Base-by-base conservation (phyloP, 1,140 invertebrate species). In the Oryctes rhinoceros region DNA sequence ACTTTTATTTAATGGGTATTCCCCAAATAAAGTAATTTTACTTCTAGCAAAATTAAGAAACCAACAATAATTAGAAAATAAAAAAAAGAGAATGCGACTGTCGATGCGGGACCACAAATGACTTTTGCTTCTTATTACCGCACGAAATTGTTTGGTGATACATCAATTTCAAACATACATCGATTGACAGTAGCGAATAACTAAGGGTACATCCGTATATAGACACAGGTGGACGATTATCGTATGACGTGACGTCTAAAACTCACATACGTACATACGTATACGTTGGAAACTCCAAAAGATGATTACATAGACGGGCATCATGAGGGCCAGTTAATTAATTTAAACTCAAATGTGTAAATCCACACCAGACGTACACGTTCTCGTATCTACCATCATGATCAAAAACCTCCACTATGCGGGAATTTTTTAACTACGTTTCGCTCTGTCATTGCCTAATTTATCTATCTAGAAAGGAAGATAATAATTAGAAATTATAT, bases 261-360 rank as follows among this genome's bases (percentile, higher is more conserved):
- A 18, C 24, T 30, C 24, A 30, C 24, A 30, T 30, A 30, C 2
- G 24, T 30, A 30, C 24, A 30, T 30, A 30, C 2, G 24, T 30
- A 30, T n/a, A 59, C 53, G 53, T 59, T 59, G n/a, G 15, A 59
- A 59, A 18, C 18, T 59, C 15, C 18, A n/a, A 18, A 59, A 59
- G 15, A 59, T 59, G 15, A 59, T 59, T 59, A n/a, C n/a, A 53
- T n/a, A 59, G 53, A 71, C 65, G 13, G 24, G 9, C 65, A 71
- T 71, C 65, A 71, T 71, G 65, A 24, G 65, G 65, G 65, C 18
- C 65, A 71, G 6, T 71, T 37, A 71, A 71, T 71, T 71, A 71
- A 71, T 71, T 71, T 71, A 30, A 71, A 71, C 65, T 71, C 9
- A 71, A 71, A 71, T 37, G 20, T 71, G 65, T 35, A 71, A 71